Evolutionary conservation across 2,797 vertebrate species (phyloP).

Genomic region (Odontamblyopus lacepedii): DNA sequence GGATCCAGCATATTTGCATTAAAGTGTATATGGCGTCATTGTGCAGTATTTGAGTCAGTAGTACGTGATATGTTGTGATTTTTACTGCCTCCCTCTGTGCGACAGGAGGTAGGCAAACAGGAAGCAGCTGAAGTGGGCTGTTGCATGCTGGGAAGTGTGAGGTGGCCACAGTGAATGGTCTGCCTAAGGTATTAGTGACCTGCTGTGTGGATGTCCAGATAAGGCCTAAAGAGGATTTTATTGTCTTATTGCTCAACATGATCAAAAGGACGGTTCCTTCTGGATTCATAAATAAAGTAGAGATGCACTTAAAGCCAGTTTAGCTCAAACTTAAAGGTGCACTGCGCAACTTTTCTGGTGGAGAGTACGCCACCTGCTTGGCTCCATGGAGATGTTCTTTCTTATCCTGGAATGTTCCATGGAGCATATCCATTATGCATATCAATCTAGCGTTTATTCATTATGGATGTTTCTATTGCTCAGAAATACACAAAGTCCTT

Average conservation of each 20-base stretch:
- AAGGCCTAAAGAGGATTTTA: conserved; percentile 17
- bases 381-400: no score
- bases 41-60: conserved; percentile 22
- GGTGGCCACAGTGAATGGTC: conserved; percentile 45
- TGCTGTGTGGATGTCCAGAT: conserved; percentile 24
- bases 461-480: no score
- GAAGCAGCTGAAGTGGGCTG: conserved; percentile 54
- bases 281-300: no score
- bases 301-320: no score
- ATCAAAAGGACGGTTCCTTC: not conserved
- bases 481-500: no score
- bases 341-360: no score
- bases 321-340: no score
- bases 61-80: conserved; percentile 29
- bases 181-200: conserved; percentile 36
- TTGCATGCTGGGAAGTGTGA: conserved; percentile 56
- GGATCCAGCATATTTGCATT: not conserved
- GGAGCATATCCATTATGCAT: no score
- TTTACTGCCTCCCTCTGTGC: conserved; percentile 44
- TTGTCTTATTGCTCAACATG: not conserved
- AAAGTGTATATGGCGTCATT: conserved; percentile 9
- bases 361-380: no score
- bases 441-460: no score
- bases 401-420: no score
- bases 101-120: conserved; percentile 65